Base-by-base conservation (phyloP, 2,888 invertebrate species). In the Drosophila tanythrix region DNA sequence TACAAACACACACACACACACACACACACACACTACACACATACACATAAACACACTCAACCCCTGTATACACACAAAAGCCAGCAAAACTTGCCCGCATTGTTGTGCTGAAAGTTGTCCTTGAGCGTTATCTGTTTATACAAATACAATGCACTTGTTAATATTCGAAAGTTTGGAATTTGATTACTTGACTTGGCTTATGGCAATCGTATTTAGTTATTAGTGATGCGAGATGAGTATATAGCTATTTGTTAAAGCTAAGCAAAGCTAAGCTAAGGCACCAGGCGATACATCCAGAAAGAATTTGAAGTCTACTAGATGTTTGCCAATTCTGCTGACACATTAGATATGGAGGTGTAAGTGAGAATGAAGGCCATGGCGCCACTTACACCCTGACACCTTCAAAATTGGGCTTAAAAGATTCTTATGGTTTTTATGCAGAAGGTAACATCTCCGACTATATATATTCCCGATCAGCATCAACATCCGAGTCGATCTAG, bases 61-160 rank as follows among this genome's bases (percentile, higher is more conserved):
- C 46, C 27, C 25, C 2, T 25, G 46, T 15, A 15, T 4, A 46
- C 25, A 15, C n/a, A 65, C 38, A 38, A n/a, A 15, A 8, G 48
- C 29, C 11, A 38, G 29, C 36, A 46, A 29, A 43, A 38, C 29
- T 40, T 38, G 53, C 13, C 11, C 25, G 53, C 43, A 50, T 36
- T 69, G 40, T 55, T 51, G 11, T 25, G 70, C 40, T 13, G 0
- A 31, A 35, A 31, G 36, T 38, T 59, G 29, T 6, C 25, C 59
- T 33, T 25, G 29, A 31, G n/a, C 48, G 38, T 69, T 60, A 48
- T 57, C 48, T 33, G 48, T 21, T 35, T n/a, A 50, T 38, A 38
- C 25, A 50, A 48, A 50, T 38, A 52, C 46, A 75, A 57, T 52
- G 40, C 50, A 55, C 61, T 75, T 61, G 46, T 29, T 69, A 43